A percentile compares a stretch with the other conserved stretches of the same genome.
Conservation (phyloP, 2,797 vertebrate species). For the Artibeus lituratus region DNA sequence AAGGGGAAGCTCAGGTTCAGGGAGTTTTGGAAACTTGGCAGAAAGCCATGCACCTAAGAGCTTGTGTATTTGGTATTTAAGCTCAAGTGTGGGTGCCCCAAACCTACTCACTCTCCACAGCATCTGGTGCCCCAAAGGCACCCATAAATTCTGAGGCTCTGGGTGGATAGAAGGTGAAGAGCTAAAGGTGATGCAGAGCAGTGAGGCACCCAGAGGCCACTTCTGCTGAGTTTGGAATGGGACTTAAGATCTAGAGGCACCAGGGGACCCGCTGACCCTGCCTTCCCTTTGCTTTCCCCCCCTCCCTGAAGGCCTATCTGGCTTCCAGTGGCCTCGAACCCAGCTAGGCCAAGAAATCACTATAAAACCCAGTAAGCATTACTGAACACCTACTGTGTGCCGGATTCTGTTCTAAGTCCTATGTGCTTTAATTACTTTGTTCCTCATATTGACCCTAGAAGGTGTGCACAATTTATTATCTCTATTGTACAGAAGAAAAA, state of each 20-base stretch:
- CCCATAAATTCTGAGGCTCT: neutral
- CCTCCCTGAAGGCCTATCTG: neutral
- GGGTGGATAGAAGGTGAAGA: neutral
- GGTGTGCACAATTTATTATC: neutral
- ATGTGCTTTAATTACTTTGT: neutral
- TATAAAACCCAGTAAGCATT: no score
- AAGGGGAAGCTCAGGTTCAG: neutral
- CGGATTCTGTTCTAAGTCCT: neutral
- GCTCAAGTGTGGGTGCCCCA: neutral
- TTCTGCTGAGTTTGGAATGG: neutral
- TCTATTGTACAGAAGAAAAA: neutral
- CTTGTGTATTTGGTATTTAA: neutral
- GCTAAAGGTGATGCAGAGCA: accelerated
- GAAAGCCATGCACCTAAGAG: neutral
- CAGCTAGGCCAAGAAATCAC: neutral
- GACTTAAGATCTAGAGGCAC: neutral
- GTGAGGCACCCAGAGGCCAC: neutral
- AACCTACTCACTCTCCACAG: neutral
- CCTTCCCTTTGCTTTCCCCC: neutral
- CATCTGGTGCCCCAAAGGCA: neutral
- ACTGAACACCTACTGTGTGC: neutral
- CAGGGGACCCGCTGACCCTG: neutral
- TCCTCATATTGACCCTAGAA: neutral
- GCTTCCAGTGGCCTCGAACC: neutral
- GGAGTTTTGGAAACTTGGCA: neutral